These are phyloP conservation scores for Xyliphius kryptos DNA, from an alignment of 2,113 vertebrate genomes.

Conservation along the genomic window DNA sequence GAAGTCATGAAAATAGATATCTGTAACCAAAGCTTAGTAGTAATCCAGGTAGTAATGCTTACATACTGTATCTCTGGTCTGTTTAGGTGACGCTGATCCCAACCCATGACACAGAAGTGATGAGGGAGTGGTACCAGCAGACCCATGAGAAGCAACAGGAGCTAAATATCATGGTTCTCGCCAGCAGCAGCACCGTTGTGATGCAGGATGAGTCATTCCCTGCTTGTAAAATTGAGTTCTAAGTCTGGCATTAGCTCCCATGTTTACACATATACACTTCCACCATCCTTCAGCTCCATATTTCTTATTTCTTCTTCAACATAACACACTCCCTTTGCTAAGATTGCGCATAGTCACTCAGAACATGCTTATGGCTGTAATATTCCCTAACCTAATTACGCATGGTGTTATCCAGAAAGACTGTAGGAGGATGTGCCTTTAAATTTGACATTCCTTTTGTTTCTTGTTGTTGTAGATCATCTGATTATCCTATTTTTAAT, in stretches of 20 bases:
- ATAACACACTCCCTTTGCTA: constrained; percentile 16
- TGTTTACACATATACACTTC: constrained; percentile 40
- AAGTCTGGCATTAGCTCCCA: constrained; percentile 49
- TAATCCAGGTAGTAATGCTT: no score
- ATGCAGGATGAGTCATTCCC: constrained; percentile 99
- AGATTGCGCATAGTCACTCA: constrained; percentile 12
- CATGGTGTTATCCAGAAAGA: constrained; percentile 11
- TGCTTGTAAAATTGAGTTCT: constrained; percentile 99
- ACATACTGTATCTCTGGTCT: no score
- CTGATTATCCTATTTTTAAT: no score
- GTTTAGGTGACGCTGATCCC: constrained; percentile 97
- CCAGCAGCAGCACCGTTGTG: constrained; percentile 86
- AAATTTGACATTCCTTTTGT: no score
- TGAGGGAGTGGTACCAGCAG: constrained; percentile 97
- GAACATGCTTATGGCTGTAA: neutral
- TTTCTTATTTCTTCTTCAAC: constrained; percentile 24
- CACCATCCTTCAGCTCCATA: constrained; percentile 27
- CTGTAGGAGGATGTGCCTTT: constrained; percentile 36
- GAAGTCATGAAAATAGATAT: no score
- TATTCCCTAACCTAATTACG: no score
- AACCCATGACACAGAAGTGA: constrained; percentile 95
- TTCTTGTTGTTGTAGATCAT: no score
- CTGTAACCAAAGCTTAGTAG: no score
- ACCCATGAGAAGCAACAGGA: constrained; percentile 95
- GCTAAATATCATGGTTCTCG: constrained; percentile 94